Evolutionary conservation across 2,888 invertebrate species (phyloP), one percentile per base, ranked within the genome.

Genomic region (Oeneis ivallda): DNA sequence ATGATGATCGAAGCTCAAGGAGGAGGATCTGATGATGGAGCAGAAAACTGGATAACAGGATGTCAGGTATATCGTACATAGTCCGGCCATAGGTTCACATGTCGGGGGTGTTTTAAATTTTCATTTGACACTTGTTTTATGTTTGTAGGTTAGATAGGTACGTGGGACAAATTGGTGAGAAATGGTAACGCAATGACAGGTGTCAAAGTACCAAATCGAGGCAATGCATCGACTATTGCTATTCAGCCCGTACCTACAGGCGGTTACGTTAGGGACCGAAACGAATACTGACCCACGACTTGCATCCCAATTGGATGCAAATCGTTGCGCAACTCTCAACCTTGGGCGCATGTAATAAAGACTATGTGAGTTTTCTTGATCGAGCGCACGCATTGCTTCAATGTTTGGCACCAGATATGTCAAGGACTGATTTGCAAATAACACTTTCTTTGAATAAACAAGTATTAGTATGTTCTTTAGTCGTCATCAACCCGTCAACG

Each of bases 351-450:
- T 2, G 58, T 10, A 15, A 34, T 43, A 58, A 57, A 57, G 56
- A 32, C 58, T 32, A 32, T 54, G 37, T 11, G 52, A 32, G 26
- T 34, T 34, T 9, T 53, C 15, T 15, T n/a, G 8, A 37, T 7
- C 32, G 52, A 34, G n/a, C 76, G 71, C 72, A 78, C 37, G 37
- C 37, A 37, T 37, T 37, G 37, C 37, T 9, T 37, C 37, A 9
- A 37, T 73, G 74, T 77, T 74, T 77, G 79, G 85, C 80, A 83
- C 84, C 81, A 87, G 86, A 83, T 87, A 79, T 86, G 86, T 89
- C 89, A 89, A 89, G 89, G 89, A 86, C 85, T 75, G 76, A 82
- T 82, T 84, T 79, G 83, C 79, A 84, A 84, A 56, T 39, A 54
- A 37, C 41, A 19, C 56, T 56, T 56, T 56, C 56, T 56, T 56